phyloP scores from a whole-genome alignment of 2,888 invertebrate species.

The Drosophila acutilabella region DNA sequence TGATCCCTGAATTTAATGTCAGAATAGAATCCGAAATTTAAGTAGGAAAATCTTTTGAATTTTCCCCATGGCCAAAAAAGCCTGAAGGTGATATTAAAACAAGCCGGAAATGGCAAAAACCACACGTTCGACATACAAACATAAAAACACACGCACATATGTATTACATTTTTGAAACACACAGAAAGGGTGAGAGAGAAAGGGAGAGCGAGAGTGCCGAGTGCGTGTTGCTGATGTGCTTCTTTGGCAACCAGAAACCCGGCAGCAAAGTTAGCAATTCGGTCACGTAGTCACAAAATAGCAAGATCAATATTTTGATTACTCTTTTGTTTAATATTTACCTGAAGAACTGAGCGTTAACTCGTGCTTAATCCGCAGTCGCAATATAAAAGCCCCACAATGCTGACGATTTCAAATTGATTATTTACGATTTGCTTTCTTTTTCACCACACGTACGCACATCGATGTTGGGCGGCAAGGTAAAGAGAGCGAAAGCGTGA shows the following conservation, averaged over 20 bases:
- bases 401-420: constrained; percentile 3
- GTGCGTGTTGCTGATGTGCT: constrained; percentile 4
- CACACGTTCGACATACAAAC: constrained; percentile 23
- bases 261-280: constrained; percentile 24
- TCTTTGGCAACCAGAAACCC: constrained; percentile 28
- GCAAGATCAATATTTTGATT: constrained; percentile 45
- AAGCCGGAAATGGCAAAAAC: constrained; percentile 49
- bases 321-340: constrained; percentile 46
- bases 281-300: constrained; percentile 44
- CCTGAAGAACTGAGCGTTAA: constrained; percentile 41
- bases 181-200: background rate
- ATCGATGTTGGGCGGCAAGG: background rate
- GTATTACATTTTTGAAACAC: background rate
- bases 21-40: constrained; percentile 17
- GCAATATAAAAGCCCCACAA: constrained; percentile 14
- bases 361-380: constrained; percentile 45
- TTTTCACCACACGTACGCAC: constrained; percentile 9
- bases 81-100: constrained; percentile 38
- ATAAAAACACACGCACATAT: constrained; percentile 1
- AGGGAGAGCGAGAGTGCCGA: constrained; percentile 1
- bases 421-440: constrained; percentile 16
- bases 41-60: constrained; percentile 32
- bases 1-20: constrained; percentile 16
- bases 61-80: constrained; percentile 30
- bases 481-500: constrained; percentile 10